A percentile compares a stretch with the other conserved stretches of the same genome.
Conservation (phyloP, 2,797 vertebrate genomes). For the Acanthurus tractus region DNA sequence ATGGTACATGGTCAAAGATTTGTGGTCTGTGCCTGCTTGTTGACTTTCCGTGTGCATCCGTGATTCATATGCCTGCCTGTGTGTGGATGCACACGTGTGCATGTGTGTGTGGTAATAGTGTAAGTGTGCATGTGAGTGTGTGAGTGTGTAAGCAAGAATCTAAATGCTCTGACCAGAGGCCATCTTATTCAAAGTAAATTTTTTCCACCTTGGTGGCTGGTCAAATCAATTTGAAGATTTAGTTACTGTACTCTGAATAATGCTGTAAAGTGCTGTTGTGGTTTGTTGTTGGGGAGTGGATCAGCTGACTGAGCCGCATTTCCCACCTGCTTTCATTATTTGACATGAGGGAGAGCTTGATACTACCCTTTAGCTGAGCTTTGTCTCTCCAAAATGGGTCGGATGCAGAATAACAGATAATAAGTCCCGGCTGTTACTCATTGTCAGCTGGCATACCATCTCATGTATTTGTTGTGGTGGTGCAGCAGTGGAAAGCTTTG, state of each 20-base stretch:
- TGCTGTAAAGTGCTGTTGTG: neutral
- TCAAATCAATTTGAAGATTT: slow-evolving; percentile 19
- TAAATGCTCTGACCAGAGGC: slow-evolving; percentile 28
- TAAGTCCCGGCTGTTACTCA: slow-evolving; percentile 12
- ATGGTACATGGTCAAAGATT: slow-evolving; percentile 7
- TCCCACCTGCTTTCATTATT: slow-evolving; percentile 22
- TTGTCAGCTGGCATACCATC: neutral
- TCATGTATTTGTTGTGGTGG: slow-evolving; percentile 17
- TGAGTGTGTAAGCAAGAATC: neutral
- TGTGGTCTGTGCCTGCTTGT: neutral
- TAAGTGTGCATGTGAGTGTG: slow-evolving; percentile 1
- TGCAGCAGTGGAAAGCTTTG: slow-evolving; percentile 4
- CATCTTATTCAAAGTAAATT: slow-evolving; percentile 25
- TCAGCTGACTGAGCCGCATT: neutral
- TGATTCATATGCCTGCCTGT: neutral
- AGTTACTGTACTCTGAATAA: neutral
- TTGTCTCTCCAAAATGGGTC: slow-evolving; percentile 15
- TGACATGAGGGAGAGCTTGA: slow-evolving; percentile 3
- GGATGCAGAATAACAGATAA: slow-evolving; percentile 5
- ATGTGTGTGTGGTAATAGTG: neutral
- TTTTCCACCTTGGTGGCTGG: slow-evolving; percentile 28
- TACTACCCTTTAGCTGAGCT: slow-evolving; percentile 22
- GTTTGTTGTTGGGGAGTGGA: slow-evolving; percentile 2
- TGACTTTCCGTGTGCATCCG: neutral
- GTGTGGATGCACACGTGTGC: slow-evolving; percentile 10